phyloP scores from a whole-genome alignment of 2,797 vertebrate genomes.

The Mus spretus region DNA sequence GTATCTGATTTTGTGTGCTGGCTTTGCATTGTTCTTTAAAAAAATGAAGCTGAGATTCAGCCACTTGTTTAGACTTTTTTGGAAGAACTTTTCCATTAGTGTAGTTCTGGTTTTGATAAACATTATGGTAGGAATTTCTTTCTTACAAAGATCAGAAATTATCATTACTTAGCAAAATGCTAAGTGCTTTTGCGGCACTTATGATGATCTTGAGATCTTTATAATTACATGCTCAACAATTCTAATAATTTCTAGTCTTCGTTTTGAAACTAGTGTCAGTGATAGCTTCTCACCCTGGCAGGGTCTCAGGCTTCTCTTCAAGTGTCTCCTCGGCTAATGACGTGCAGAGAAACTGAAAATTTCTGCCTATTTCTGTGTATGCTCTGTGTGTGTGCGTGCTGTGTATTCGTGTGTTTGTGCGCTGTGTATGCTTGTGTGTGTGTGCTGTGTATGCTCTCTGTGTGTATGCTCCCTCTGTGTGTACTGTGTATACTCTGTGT shows the following conservation, averaged over 20 bases:
- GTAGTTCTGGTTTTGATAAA: conserved; percentile 48
- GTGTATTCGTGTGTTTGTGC: background rate
- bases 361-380: background rate
- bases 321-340: conserved; percentile 33
- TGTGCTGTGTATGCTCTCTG: too few relatives aligned
- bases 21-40: background rate
- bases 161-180: conserved; percentile 60
- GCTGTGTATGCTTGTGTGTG: background rate
- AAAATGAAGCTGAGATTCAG: background rate
- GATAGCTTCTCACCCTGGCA: background rate
- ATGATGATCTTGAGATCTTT: conserved; percentile 37
- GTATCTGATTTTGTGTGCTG: background rate
- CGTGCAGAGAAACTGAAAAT: background rate
- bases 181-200: conserved; percentile 55
- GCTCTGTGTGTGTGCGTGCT: background rate
- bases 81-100: conserved; percentile 51
- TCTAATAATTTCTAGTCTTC: conserved; percentile 54
- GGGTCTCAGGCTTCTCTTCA: background rate
- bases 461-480: background rate
- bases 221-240: conserved; percentile 8
- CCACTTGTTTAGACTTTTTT: conserved; percentile 49
- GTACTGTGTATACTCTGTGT: background rate
- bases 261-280: background rate
- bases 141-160: conserved; percentile 35
- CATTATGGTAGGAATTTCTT: conserved; percentile 43